Conservation (phyloP, 2,888 invertebrate genomes). For the Amiota mariae region DNA sequence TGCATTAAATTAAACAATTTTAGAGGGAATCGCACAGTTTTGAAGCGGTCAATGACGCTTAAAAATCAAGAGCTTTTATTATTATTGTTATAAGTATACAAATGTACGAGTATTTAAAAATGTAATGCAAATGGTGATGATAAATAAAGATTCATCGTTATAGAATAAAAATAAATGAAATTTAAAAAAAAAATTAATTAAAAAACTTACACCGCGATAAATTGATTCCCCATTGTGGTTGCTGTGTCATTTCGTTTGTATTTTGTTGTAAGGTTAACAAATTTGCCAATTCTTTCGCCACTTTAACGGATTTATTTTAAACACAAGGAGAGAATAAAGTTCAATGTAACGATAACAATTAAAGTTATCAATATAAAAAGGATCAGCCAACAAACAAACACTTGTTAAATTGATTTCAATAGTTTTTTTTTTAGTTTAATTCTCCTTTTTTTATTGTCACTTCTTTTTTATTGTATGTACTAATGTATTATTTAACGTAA, state of each 20-base stretch:
- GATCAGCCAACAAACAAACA: no score
- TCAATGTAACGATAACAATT: no score
- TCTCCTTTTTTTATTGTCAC: conserved; percentile 40
- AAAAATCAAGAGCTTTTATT: no score
- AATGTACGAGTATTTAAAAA: neutral
- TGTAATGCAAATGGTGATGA: neutral
- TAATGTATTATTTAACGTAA: no score
- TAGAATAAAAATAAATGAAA: conserved; percentile 5
- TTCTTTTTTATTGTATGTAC: no score
- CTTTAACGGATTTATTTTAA: conserved; percentile 41
- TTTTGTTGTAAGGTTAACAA: conserved; percentile 54
- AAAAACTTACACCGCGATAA: conserved; percentile 70
- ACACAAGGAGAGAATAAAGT: conserved; percentile 12
- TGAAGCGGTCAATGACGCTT: no score
- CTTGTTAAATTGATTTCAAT: no score
- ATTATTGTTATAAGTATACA: neutral
- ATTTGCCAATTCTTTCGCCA: conserved; percentile 59
- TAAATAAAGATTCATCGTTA: neutral
- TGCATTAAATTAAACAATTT: neutral
- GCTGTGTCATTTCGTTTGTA: conserved; percentile 64
- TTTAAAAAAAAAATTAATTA: neutral
- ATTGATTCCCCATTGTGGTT: conserved; percentile 70
- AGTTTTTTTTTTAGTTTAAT: conserved; percentile 32
- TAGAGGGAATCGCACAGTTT: no score
- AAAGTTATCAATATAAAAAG: no score